These are phyloP conservation scores for Saccopteryx bilineata DNA, from an alignment of 2,113 vertebrate species.

Conservation along the genomic window DNA sequence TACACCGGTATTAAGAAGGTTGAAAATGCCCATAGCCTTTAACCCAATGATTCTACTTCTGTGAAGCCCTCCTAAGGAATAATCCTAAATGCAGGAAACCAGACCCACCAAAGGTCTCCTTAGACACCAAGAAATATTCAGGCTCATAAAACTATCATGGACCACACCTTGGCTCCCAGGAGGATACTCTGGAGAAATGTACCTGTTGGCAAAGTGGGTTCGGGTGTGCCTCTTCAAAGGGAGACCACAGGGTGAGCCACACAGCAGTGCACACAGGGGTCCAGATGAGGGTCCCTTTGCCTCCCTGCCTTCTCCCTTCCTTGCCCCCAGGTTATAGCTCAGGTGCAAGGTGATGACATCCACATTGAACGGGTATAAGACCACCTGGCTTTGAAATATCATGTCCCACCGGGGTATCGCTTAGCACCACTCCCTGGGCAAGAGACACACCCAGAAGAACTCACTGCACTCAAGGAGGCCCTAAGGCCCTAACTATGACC, in stretches of 20 bases:
- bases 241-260: rapidly evolving
- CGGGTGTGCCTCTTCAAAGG: neutral
- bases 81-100: neutral
- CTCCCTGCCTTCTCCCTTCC: neutral
- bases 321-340: neutral
- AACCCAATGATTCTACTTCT: neutral
- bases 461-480: neutral
- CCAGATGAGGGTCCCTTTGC: neutral
- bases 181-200: neutral
- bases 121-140: neutral
- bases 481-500: neutral
- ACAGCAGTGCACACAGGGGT: neutral
- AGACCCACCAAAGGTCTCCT: neutral
- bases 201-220: neutral
- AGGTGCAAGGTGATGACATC: neutral
- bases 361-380: neutral
- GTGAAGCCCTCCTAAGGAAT: neutral
- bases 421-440: neutral
- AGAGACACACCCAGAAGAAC: neutral
- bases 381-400: neutral
- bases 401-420: neutral
- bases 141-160: neutral
- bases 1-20: neutral
- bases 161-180: neutral
- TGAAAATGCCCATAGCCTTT: neutral